Conservation (phyloP, 2,888 invertebrate genomes). For the Dynastes tityus region DNA sequence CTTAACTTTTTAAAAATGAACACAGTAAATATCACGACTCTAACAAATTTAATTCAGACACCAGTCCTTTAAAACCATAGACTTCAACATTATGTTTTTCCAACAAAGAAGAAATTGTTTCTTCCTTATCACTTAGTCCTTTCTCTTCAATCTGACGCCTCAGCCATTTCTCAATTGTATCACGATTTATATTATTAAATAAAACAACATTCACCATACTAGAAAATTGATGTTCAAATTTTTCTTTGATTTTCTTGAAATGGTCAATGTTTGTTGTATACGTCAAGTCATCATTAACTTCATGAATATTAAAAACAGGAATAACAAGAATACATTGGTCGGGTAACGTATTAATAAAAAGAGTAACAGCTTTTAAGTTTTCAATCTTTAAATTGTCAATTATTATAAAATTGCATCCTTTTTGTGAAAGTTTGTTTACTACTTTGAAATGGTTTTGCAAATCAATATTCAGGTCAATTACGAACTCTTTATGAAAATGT, state of each 20-base stretch:
- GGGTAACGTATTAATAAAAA: constrained; percentile 60
- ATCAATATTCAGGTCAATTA: constrained; percentile 46
- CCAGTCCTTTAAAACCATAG: constrained; percentile 50
- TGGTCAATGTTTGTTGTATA: constrained; percentile 56
- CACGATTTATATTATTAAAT: constrained; percentile 59
- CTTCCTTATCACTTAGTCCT: constrained; percentile 51
- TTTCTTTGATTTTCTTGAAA: constrained; percentile 55
- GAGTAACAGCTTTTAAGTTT: constrained; percentile 57
- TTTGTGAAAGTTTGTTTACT: constrained; percentile 20
- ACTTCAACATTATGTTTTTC: constrained; percentile 57
- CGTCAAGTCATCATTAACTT: constrained; percentile 56
- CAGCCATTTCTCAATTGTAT: constrained; percentile 59
- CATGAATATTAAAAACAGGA: constrained; percentile 62
- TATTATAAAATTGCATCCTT: constrained; percentile 61
- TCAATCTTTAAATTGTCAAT: constrained; percentile 61
- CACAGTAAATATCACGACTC: constrained; percentile 11
- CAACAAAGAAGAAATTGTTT: constrained; percentile 56
- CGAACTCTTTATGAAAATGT: constrained; percentile 56
- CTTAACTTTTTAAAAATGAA: background rate
- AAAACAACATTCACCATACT: constrained; percentile 57
- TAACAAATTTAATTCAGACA: constrained; percentile 42
- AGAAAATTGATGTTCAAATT: constrained; percentile 56
- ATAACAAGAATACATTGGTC: constrained; percentile 57
- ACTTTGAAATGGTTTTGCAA: constrained; percentile 18
- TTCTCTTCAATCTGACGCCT: constrained; percentile 54